These are phyloP conservation scores for Metellina segmentata DNA, from an alignment of 2,888 invertebrate genomes.

Conservation along the genomic window DNA sequence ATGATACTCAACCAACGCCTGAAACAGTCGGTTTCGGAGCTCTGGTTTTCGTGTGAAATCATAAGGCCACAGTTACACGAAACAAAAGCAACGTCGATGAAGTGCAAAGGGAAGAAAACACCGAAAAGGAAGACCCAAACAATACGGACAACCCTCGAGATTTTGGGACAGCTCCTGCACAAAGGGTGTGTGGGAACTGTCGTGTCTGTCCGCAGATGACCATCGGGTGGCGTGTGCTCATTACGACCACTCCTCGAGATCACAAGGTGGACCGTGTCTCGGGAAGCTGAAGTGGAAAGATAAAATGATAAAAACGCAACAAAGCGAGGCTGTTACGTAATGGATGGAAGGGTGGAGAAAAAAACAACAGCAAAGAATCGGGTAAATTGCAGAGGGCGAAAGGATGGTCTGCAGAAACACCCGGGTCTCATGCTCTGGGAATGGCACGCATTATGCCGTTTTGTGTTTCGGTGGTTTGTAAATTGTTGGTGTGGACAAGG, in stretches of 20 bases:
- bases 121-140: neutral
- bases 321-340: slow-evolving; percentile 24
- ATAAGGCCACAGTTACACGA: too few relatives aligned
- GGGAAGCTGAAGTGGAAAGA: slow-evolving; percentile 3
- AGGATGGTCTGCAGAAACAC: slow-evolving; percentile 26
- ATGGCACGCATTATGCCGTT: neutral
- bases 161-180: neutral
- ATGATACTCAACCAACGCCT: too few relatives aligned
- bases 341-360: neutral
- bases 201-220: slow-evolving; percentile 41
- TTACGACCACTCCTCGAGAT: slow-evolving; percentile 1
- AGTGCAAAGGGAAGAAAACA: too few relatives aligned
- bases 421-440: slow-evolving; percentile 46
- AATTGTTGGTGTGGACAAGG: neutral
- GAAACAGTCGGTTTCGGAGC: too few relatives aligned
- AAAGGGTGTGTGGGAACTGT: slow-evolving; percentile 47
- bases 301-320: slow-evolving; percentile 4
- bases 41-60: too few relatives aligned
- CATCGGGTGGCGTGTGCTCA: slow-evolving; percentile 23
- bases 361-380: slow-evolving; percentile 26
- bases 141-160: neutral
- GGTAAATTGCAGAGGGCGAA: slow-evolving; percentile 40
- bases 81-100: too few relatives aligned
- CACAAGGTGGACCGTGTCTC: slow-evolving; percentile 11
- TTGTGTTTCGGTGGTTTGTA: neutral